Evolutionary conservation across 1,140 invertebrate genomes (phyloP).

Genomic region (Pogonus chalceus): DNA sequence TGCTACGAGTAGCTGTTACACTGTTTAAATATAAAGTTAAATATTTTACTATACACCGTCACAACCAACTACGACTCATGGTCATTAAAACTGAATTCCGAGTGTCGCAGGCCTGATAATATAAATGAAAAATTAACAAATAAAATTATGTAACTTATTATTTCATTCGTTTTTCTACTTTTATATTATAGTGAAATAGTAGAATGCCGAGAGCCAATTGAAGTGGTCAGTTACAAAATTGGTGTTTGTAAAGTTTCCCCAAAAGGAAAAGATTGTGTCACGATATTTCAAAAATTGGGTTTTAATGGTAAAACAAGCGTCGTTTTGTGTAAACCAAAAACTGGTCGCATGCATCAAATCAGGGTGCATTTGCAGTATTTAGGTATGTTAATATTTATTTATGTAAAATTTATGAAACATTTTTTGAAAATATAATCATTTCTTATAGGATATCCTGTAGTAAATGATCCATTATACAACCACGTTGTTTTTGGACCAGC

Average conservation of each 20-base stretch:
- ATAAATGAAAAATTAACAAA: too few species aligned
- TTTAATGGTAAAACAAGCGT: conserved; percentile 83
- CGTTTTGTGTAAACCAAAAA: conserved; percentile 84
- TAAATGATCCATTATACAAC: conserved; percentile 95
- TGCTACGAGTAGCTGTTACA: too few species aligned
- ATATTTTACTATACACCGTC: too few species aligned
- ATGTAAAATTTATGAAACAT: too few species aligned
- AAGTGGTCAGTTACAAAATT: conserved; percentile 89
- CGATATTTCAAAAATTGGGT: conserved; percentile 80
- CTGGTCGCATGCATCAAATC: conserved; percentile 97
- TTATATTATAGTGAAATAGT: conserved; percentile 59
- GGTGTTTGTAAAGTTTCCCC: conserved; percentile 87
- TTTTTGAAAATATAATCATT: not conserved
- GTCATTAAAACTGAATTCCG: too few species aligned
- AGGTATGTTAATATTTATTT: conserved; percentile 43
- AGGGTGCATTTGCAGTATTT: conserved; percentile 97
- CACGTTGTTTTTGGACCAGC: conserved; percentile 81
- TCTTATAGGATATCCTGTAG: conserved; percentile 77
- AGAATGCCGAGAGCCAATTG: conserved; percentile 83
- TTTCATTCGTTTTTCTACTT: conserved; percentile 16
- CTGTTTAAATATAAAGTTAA: too few species aligned
- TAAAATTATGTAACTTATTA: too few species aligned
- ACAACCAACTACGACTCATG: too few species aligned
- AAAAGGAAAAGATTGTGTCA: conserved; percentile 83
- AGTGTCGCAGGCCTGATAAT: too few species aligned